Base-by-base conservation (phyloP, 2,888 invertebrate species). In the Drosophila neotestacea region DNA sequence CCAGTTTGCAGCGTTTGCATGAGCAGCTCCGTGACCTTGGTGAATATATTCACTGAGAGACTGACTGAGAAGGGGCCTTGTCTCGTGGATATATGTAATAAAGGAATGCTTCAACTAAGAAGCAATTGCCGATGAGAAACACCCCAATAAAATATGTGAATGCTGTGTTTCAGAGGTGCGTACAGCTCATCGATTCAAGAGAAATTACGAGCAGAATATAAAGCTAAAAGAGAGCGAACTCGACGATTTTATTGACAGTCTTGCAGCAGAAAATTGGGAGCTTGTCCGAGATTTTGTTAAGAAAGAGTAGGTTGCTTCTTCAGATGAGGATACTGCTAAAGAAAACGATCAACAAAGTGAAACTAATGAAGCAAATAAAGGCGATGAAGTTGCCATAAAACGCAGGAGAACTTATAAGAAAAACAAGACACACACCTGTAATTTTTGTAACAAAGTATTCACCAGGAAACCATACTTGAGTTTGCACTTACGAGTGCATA, bases 111-210 rank as follows among this genome's bases (percentile, higher is more conserved):
- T 55, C n/a, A 34, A 44, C 27, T 27, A 27, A 6, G 13, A 36
- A 27, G 4, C 27, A 6, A 4, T 11, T 11, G 44, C 32, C 4
- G n/a, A 13, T 5, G 38, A 38, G 4, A 55, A n/a, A 4, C 34
- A 44, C n/a, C 9, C 7, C n/a, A 27, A 27, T 0, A 34, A 34
- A 4, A 27, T 55, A n/a, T 55, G 55, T 34, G 9, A 27, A 4
- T 0, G 10, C 4, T 55, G 55, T n/a, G 6, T 44, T 9, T 55
- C 34, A 6, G 44, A 55, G 10, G 22, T 55, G 3, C 27, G 44
- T 36, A 44, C 34, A n/a, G 55, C 55, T 6, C 27, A 34, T 44
- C 32, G 55, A 10, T 55, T 55, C 6, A 55, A 55, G 34, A 27
- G 55, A 5, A 55, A 55, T 6, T 55, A 13, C 27, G 55, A 55